A percentile compares a stretch with the other conserved stretches of the same genome.
phyloP scores from a whole-genome alignment of 2,797 vertebrate genomes.

The Adelosebastes latens region DNA sequence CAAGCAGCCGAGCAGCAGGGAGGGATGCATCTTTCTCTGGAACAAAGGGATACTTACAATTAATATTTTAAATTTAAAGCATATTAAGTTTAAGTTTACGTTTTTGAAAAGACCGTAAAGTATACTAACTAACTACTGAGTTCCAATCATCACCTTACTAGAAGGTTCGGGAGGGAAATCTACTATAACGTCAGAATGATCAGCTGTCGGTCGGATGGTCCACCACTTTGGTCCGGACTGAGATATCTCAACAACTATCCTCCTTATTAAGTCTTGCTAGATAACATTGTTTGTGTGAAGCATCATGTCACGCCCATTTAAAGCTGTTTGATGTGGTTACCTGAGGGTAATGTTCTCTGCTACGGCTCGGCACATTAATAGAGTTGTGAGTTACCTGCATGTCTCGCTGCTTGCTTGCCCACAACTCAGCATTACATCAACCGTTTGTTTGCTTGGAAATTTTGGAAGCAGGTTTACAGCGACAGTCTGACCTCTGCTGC shows the following conservation, averaged over 20 bases:
- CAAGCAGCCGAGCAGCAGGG: conserved; percentile 63
- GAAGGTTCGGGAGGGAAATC: neutral
- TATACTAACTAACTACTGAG: neutral
- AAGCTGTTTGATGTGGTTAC: neutral
- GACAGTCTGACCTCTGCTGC: neutral
- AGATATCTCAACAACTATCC: neutral
- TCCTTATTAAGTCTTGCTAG: neutral
- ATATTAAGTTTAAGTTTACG: neutral
- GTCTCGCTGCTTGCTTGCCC: neutral
- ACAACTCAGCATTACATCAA: neutral
- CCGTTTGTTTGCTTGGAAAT: neutral
- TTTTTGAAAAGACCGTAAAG: neutral
- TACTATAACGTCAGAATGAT: neutral
- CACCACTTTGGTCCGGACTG: neutral
- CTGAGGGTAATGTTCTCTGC: neutral
- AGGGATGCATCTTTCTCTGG: conserved; percentile 61
- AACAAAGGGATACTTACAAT: neutral
- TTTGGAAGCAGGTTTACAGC: neutral
- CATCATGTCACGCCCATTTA: neutral
- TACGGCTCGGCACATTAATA: neutral
- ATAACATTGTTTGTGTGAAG: neutral
- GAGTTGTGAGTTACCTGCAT: neutral
- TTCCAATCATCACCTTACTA: neutral
- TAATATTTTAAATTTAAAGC: neutral
- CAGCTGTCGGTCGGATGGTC: neutral